Evolutionary conservation across 2,888 invertebrate genomes (phyloP).

Genomic region (Drosophila maculinotata): DNA sequence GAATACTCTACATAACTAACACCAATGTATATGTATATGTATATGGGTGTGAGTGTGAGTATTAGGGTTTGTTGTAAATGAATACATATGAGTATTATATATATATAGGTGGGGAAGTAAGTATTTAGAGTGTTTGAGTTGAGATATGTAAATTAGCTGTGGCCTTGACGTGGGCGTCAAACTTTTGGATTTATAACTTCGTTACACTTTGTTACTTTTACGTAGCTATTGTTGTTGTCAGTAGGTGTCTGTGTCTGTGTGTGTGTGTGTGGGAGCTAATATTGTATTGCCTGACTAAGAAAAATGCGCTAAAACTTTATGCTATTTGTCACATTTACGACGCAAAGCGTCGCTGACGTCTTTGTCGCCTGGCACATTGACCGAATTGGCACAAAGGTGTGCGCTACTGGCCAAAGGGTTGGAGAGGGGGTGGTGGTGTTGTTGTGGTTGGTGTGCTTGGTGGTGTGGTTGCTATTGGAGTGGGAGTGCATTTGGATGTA

Average conservation of each 20-base stretch:
- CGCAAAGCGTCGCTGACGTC: constrained; percentile 31
- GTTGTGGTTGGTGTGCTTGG: neutral
- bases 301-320: constrained; percentile 55
- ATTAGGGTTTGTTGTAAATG: constrained; percentile 25
- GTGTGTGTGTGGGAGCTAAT: constrained; percentile 49
- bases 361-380: constrained; percentile 59
- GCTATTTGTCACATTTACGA: constrained; percentile 65
- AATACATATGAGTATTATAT: constrained; percentile 6
- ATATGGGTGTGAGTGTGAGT: constrained; percentile 12
- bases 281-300: constrained; percentile 47
- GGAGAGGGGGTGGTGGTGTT: rapidly evolving
- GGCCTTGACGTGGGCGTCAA: constrained; percentile 80
- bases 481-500: constrained; percentile 20
- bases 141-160: constrained; percentile 76
- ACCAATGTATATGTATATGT: neutral
- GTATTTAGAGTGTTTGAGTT: constrained; percentile 34
- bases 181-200: constrained; percentile 76
- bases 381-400: constrained; percentile 48
- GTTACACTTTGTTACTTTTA: constrained; percentile 74
- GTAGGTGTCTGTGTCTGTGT: constrained; percentile 35
- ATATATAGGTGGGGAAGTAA: constrained; percentile 1
- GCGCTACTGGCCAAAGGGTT: neutral
- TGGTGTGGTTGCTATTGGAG: neutral
- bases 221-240: constrained; percentile 22
- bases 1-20: neutral